Evolutionary conservation across 1,140 invertebrate species (phyloP).

Genomic region (Zaprionus nigranus): DNA sequence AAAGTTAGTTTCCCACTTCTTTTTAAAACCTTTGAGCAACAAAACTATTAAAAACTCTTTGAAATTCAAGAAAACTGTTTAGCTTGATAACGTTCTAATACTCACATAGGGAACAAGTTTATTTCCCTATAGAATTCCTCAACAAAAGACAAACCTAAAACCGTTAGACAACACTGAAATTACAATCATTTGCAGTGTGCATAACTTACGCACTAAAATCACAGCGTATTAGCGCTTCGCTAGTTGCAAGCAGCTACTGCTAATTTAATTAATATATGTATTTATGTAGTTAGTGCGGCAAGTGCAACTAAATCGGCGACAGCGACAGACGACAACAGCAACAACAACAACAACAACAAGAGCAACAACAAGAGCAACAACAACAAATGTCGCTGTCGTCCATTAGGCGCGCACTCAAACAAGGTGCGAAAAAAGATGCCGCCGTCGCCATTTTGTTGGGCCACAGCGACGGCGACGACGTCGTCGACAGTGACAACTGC

Average conservation of each 20-base stretch:
- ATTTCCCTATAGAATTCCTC: not conserved
- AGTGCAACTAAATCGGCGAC: conserved; percentile 5
- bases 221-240: not conserved
- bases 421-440: conserved; percentile 83
- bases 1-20: no score
- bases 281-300: not conserved
- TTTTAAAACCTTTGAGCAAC: not conserved
- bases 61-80: not conserved
- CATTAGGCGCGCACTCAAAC: conserved; percentile 81
- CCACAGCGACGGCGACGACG: conserved; percentile 1
- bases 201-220: not conserved
- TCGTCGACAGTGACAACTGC: conserved; percentile 3
- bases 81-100: not conserved
- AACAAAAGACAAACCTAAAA: not conserved
- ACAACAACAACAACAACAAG: conserved; percentile 8
- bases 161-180: not conserved
- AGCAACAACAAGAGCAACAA: conserved; percentile 10
- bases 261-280: conserved; percentile 14
- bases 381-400: conserved; percentile 78
- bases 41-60: not conserved
- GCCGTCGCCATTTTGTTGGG: conserved; percentile 60
- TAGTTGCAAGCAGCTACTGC: not conserved
- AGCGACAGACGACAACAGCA: conserved; percentile 1
- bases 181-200: not conserved
- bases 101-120: not conserved